Evolutionary conservation across 1,140 invertebrate species (phyloP), one percentile per base, ranked within the genome.

Genomic region (Trinorchestia longiramus): DNA sequence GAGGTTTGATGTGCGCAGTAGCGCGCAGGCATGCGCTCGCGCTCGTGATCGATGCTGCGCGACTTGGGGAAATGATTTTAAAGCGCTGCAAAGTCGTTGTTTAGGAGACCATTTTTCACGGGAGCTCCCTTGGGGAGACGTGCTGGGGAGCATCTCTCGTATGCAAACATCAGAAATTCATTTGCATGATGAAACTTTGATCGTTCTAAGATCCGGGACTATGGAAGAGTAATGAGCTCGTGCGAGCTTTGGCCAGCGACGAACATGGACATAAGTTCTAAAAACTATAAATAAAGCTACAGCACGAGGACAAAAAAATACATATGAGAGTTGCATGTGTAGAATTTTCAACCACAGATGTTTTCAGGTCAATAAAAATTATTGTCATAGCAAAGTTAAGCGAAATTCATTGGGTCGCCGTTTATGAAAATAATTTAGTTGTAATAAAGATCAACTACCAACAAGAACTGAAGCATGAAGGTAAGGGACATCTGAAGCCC

Each of bases 121-220:
- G 43, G 17, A 40, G 92, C 43, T 94, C 43, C 41, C 43, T 94
- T n/a, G 41, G 41, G 43, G 43, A 94, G 92, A 94, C 92, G 92
- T 45, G 43, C 43, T 40, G 41, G 3, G 43, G 44, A 47, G 92
- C 92, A 47, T 43, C 92, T 94, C 92, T 94, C 43, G 44, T 45
- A 94, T 94, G 92, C 92, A 94, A 94, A 94, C 92, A 94, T 94
- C 44, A 45, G 92, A 94, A 45, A 94, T 43, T 94, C 92, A 43
- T 94, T 94, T 94, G 92, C 92, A 94, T 94, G 92, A 94, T 94
- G 92, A 94, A 45, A 94, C 43, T 94, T 94, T 94, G 43, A 45
- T 94, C 92, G 43, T 94, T 94, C 44, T 11, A 11, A 45, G 43
- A 94, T 45, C 36, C 92, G 43, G 44, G 40, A 23, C 41, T 91